phyloP scores from a whole-genome alignment of 2,797 vertebrate species.

The Erethizon dorsatum region DNA sequence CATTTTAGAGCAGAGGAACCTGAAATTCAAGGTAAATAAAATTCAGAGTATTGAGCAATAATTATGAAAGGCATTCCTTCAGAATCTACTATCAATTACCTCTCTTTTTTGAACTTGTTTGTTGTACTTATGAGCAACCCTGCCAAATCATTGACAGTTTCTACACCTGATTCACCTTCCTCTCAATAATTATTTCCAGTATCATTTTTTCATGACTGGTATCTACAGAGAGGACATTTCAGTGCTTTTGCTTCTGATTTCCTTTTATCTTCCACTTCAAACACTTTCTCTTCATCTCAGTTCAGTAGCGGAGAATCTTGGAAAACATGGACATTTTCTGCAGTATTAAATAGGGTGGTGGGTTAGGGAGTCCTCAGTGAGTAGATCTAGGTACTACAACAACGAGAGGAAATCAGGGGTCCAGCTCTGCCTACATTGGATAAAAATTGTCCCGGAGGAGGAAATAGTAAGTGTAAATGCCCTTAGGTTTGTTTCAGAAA shows the following conservation, averaged over 20 bases:
- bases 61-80: neutral
- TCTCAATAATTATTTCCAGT: neutral
- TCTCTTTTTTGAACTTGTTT: neutral
- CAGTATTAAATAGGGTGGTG: neutral
- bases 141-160: neutral
- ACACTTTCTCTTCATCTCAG: neutral
- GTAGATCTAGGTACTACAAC: neutral
- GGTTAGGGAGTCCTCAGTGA: neutral
- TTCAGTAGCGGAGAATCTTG: neutral
- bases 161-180: neutral
- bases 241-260: neutral
- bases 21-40: neutral
- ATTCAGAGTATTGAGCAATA: neutral
- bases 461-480: neutral
- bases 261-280: conserved; percentile 10
- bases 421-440: neutral
- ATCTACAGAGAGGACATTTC: neutral
- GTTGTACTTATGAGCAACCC: neutral
- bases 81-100: neutral
- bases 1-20: neutral
- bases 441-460: neutral
- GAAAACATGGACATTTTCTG: neutral
- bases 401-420: neutral
- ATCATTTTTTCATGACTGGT: neutral
- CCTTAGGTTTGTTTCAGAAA: conserved; percentile 1